Percentiles rank a stretch among this genome's conserved stretches.
These are phyloP conservation scores for Agrotis clavis DNA, from an alignment of 2,888 invertebrate genomes.

Conservation along the genomic window DNA sequence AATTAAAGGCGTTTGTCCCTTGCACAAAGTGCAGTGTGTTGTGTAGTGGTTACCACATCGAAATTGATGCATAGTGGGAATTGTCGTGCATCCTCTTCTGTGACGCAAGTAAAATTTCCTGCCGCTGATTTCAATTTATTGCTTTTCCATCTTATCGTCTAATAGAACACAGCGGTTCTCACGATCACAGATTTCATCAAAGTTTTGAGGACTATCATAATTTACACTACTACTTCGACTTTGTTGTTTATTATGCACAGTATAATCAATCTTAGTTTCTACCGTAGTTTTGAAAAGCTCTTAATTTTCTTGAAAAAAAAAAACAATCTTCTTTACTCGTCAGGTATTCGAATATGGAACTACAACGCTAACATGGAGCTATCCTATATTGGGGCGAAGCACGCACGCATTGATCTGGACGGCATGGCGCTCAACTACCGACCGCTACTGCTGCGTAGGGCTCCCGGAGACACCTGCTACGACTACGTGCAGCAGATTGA, in stretches of 20 bases:
- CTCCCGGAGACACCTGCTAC: constrained; percentile 94
- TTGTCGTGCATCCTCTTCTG: too few relatives aligned
- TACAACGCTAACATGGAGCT: constrained; percentile 94
- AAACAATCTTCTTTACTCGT: too few relatives aligned
- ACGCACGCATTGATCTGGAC: constrained; percentile 85
- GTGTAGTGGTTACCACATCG: too few relatives aligned
- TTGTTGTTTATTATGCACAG: background rate
- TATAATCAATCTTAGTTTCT: background rate
- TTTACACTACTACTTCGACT: background rate
- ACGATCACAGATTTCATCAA: background rate
- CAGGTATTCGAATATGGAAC: constrained; percentile 95
- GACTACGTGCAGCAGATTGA: constrained; percentile 94
- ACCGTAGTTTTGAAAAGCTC: background rate
- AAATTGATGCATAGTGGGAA: too few relatives aligned
- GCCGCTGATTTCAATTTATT: background rate
- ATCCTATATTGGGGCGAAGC: constrained; percentile 92
- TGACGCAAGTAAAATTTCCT: too few relatives aligned
- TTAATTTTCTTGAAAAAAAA: too few relatives aligned
- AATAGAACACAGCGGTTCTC: too few relatives aligned
- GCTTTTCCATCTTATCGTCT: background rate
- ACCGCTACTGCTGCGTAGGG: constrained; percentile 91
- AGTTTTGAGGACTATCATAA: background rate
- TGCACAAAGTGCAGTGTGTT: too few relatives aligned
- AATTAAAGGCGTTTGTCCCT: too few relatives aligned
- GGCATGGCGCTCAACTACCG: constrained; percentile 76